Evolutionary conservation across 2,797 vertebrate genomes (phyloP), one percentile per base, ranked within the genome.

Genomic region (Margarornis squamiger): DNA sequence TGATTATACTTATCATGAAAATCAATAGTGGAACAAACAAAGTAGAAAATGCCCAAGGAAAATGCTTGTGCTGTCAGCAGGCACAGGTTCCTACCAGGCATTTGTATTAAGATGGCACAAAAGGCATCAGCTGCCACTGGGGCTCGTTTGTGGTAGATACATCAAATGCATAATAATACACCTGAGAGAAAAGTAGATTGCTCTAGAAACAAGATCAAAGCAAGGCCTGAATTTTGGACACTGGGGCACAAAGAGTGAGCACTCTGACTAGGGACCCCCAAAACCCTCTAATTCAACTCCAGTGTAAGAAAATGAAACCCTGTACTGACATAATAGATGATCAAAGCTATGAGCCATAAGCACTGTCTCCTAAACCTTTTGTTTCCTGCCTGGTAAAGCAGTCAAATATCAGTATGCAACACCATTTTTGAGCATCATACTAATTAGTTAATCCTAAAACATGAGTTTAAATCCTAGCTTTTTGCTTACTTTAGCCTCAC

Each of bases 1-100:
- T 63, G 0, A 62, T 74, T 20, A 19, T 41, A 65, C 82, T 86
- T 82, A 77, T 62, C 76, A 93, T 30, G 54, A 82, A 95, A 78
- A 90, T 85, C 67, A 92, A 91, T 34, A 90, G 39, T 17, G 62
- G 85, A 91, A 86, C 62, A 96, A 82, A 88, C 79, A 75, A 89
- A 66, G 67, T 29, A 86, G 55, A 84, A 89, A 90, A 71, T 9
- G 61, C 57, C 58, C 49, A 45, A 45, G 49, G 78, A 63, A 86
- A 84, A 70, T 4, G 14, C 23, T 46, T 55, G 26, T 8, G 0
- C n/a, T 75, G 62, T 34, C 77, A 86, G 76, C 4, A 73, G 48
- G 58, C 39, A 79, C 63, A 66, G 58, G 55, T 49, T 75, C 61
- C 73, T 80, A 7, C 3, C 11, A 72, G 52, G 57, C 22, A 43